Evolutionary conservation across 2,888 invertebrate genomes (phyloP).

Genomic region (Falcaria lacertinaria): DNA sequence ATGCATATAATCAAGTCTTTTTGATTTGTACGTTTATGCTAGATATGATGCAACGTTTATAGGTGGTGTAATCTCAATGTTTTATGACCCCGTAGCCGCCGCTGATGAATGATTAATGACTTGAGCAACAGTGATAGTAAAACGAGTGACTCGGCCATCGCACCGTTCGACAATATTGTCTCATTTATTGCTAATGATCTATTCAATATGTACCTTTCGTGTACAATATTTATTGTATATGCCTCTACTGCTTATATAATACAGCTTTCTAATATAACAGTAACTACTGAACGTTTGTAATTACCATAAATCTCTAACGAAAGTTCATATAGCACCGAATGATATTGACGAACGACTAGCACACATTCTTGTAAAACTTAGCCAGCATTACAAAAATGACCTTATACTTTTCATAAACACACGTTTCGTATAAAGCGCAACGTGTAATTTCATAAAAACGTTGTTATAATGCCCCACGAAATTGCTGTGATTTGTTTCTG

Average conservation of each 20-base stretch:
- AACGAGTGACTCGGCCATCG: conserved; percentile 37
- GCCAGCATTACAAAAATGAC: conserved; percentile 33
- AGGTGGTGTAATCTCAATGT: conserved; percentile 56
- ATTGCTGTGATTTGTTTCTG: conserved; percentile 69
- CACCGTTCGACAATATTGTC: conserved; percentile 60
- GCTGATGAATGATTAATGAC: conserved; percentile 64
- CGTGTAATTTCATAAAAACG: conserved; percentile 70
- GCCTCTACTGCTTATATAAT: conserved; percentile 22
- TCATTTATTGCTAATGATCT: conserved; percentile 72
- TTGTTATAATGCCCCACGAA: conserved; percentile 61
- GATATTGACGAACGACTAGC: conserved; percentile 10
- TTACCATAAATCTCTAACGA: conserved; percentile 24
- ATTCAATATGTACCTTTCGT: conserved; percentile 43
- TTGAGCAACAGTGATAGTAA: conserved; percentile 43
- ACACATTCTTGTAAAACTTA: conserved; percentile 23
- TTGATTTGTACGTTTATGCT: conserved; percentile 34
- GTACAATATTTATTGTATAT: conserved; percentile 18
- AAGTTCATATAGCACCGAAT: conserved; percentile 12
- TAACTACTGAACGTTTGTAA: conserved; percentile 23
- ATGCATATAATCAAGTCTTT: conserved; percentile 35
- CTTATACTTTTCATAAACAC: conserved; percentile 57
- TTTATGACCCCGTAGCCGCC: conserved; percentile 56
- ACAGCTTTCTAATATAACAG: conserved; percentile 47
- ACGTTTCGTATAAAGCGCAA: conserved; percentile 48
- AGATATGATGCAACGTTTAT: conserved; percentile 58